phyloP scores from a whole-genome alignment of 2,797 vertebrate species.

The Catharus ustulatus region DNA sequence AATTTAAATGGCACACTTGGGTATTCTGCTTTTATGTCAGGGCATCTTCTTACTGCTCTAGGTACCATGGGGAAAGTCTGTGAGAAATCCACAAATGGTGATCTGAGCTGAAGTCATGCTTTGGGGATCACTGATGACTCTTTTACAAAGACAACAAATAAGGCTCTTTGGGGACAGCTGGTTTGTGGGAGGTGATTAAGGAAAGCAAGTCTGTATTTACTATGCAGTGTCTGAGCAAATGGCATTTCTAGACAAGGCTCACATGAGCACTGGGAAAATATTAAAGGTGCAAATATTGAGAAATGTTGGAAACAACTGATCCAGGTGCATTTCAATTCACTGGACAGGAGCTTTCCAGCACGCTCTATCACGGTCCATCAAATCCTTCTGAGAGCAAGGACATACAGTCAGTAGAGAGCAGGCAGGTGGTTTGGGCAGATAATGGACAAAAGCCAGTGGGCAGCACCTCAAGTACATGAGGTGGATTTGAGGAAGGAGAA shows the following conservation, averaged over 20 bases:
- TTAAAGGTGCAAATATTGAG: neutral
- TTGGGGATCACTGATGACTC: neutral
- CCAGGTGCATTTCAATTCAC: neutral
- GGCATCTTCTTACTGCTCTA: neutral
- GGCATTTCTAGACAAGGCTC: neutral
- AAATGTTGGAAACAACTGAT: neutral
- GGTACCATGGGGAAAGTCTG: neutral
- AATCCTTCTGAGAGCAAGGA: neutral
- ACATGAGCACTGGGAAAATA: neutral
- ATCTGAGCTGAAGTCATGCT: neutral
- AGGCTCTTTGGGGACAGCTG: constrained; percentile 11
- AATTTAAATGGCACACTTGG: neutral
- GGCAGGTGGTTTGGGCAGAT: neutral
- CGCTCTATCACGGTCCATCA: fast-evolving
- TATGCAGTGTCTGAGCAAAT: neutral
- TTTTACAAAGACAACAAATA: neutral
- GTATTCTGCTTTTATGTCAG: neutral
- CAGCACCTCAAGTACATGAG: neutral
- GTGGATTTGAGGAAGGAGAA: neutral
- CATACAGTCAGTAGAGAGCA: neutral
- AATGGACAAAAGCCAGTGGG: neutral
- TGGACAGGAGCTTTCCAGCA: neutral
- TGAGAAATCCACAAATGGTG: constrained; percentile 11
- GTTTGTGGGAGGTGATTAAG: neutral
- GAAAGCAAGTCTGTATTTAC: constrained; percentile 1